A percentile compares a stretch with the other conserved stretches of the same genome.
These are phyloP conservation scores for Drosophila gunungcola DNA, from an alignment of 1,140 invertebrate species.

Conservation along the genomic window DNA sequence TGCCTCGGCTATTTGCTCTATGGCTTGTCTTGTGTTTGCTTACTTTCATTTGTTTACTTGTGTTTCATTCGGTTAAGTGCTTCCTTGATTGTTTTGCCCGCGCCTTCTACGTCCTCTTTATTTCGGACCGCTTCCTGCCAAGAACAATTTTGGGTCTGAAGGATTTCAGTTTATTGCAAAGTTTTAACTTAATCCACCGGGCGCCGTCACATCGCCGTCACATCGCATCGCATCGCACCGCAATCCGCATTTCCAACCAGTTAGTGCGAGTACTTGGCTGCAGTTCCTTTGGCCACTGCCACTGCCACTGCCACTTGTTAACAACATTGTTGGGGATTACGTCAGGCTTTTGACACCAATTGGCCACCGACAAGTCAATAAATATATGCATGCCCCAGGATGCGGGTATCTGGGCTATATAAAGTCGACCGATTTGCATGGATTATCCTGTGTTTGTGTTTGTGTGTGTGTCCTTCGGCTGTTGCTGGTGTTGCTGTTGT, in stretches of 20 bases:
- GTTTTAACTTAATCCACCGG: conserved; percentile 16
- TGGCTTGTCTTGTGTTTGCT: conserved; percentile 75
- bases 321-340: conserved; percentile 63
- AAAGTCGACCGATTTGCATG: conserved; percentile 51
- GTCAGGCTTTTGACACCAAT: conserved; percentile 41
- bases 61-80: conserved; percentile 82
- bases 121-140: conserved; percentile 1
- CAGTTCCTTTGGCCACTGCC: conserved; percentile 1
- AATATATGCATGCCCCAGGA: conserved; percentile 27
- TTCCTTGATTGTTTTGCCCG: conserved; percentile 77
- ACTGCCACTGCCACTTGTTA: conserved; percentile 36
- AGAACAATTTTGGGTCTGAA: conserved; percentile 24
- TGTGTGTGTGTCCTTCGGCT: conserved; percentile 4
- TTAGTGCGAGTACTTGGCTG: conserved; percentile 27
- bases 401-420: conserved; percentile 4
- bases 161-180: conserved; percentile 17
- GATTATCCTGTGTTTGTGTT: conserved; percentile 44
- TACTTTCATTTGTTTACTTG: conserved; percentile 82
- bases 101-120: conserved; percentile 21
- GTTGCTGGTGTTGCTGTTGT: conserved; percentile 32
- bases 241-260: conserved; percentile 8
- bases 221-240: no score
- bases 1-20: conserved; percentile 52
- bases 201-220: background rate
- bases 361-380: conserved; percentile 28